phyloP scores from a whole-genome alignment of 64 coral and sea anemone genomes.

The Hydrozoanthus tunicans region DNA sequence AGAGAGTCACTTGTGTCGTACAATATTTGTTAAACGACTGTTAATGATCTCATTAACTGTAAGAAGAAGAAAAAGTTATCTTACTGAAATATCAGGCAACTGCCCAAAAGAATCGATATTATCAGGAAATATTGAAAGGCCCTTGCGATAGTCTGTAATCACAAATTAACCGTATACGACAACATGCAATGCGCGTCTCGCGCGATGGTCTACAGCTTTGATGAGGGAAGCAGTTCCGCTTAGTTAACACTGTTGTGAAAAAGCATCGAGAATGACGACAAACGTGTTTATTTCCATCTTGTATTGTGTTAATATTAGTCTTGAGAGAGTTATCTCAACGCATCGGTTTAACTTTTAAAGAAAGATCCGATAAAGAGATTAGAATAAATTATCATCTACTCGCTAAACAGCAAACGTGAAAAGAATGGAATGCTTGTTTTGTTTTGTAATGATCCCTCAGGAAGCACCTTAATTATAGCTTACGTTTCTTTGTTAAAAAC shows the following conservation, averaged over 20 bases:
- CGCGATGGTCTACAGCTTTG: neutral
- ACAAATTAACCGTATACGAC: too few species aligned
- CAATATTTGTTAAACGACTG: conserved; percentile 42
- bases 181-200: neutral
- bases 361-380: neutral
- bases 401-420: neutral
- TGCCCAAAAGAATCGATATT: neutral
- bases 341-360: neutral
- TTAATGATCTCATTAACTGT: conserved; percentile 57
- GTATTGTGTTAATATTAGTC: neutral
- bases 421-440: neutral
- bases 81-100: neutral
- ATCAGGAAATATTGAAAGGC: neutral
- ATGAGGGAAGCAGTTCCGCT: neutral
- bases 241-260: too few species aligned
- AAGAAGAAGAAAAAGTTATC: conserved; percentile 32
- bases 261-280: neutral
- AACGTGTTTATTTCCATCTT: neutral
- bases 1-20: neutral
- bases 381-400: neutral
- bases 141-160: neutral
- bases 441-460: neutral
- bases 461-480: neutral
- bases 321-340: neutral
- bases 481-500: neutral